Evolutionary conservation across 2,888 invertebrate species (phyloP).

Genomic region (Microdon myrmicae): DNA sequence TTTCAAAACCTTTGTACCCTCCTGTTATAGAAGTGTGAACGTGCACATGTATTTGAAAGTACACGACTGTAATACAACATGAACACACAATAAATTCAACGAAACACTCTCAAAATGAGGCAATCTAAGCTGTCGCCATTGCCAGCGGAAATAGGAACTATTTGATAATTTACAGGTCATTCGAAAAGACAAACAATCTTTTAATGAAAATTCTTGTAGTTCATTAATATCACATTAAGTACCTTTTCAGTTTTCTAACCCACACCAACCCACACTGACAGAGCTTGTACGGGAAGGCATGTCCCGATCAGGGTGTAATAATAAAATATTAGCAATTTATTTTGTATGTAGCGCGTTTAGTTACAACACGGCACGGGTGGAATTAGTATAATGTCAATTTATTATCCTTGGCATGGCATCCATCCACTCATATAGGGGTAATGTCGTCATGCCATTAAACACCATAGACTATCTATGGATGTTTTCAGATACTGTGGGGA

Average conservation of each 20-base stretch:
- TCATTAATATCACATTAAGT: slow-evolving; percentile 75
- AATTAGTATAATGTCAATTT: slow-evolving; percentile 44
- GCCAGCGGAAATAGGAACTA: slow-evolving; percentile 44
- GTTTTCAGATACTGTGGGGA: slow-evolving; percentile 17
- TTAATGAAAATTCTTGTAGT: slow-evolving; percentile 75
- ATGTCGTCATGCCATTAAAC: slow-evolving; percentile 23
- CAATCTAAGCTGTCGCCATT: slow-evolving; percentile 57
- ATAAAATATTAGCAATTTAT: slow-evolving; percentile 49
- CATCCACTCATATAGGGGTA: slow-evolving; percentile 16
- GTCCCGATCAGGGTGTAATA: slow-evolving; percentile 46
- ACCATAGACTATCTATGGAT: slow-evolving; percentile 15
- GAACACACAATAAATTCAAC: slow-evolving; percentile 30
- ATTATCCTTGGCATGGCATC: slow-evolving; percentile 35
- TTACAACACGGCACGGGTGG: slow-evolving; percentile 20
- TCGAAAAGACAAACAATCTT: slow-evolving; percentile 74
- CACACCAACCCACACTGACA: slow-evolving; percentile 4
- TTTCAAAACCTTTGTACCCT: too few species aligned
- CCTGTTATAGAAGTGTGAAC: too few species aligned
- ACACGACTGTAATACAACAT: slow-evolving; percentile 9
- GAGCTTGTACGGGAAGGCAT: slow-evolving; percentile 47
- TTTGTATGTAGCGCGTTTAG: slow-evolving; percentile 37
- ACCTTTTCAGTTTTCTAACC: slow-evolving; percentile 45
- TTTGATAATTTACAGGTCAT: slow-evolving; percentile 71
- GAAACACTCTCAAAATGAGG: slow-evolving; percentile 34
- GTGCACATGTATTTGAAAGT: too few species aligned